phyloP scores from a whole-genome alignment of 2,797 vertebrate species.

The Cyprinodon diabolis region DNA sequence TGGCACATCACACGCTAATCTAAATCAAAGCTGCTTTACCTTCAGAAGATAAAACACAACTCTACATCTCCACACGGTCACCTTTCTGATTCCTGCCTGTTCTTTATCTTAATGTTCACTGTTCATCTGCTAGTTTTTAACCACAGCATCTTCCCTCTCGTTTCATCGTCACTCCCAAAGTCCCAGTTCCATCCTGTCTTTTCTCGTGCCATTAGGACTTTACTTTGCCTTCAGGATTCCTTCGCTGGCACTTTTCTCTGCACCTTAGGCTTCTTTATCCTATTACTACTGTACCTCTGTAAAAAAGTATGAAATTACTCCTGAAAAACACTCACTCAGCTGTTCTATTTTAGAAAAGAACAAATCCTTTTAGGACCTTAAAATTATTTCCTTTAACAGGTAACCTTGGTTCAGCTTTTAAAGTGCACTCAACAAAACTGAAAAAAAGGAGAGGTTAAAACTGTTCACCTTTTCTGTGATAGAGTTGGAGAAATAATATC shows the following conservation, averaged over 20 bases:
- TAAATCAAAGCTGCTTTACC: conserved; percentile 54
- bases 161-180: not conserved
- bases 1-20: conserved; percentile 53
- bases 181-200: not conserved
- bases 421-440: not conserved
- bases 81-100: conserved; percentile 3
- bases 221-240: not conserved
- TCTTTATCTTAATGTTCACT: conserved; percentile 11
- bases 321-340: not conserved
- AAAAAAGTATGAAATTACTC: not conserved
- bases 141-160: not conserved
- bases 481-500: not conserved
- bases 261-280: not conserved
- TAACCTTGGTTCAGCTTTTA: not conserved
- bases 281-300: not conserved
- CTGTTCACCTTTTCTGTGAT: not conserved
- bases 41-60: conserved; percentile 42
- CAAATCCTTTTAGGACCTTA: not conserved
- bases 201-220: not conserved
- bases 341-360: not conserved
- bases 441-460: not conserved
- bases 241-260: not conserved
- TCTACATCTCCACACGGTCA: not conserved
- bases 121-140: conserved; percentile 11
- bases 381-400: not conserved